Evolutionary conservation across 2,113 vertebrate genomes (phyloP), one percentile per base, ranked within the genome.

Genomic region (Osmerus mordax): DNA sequence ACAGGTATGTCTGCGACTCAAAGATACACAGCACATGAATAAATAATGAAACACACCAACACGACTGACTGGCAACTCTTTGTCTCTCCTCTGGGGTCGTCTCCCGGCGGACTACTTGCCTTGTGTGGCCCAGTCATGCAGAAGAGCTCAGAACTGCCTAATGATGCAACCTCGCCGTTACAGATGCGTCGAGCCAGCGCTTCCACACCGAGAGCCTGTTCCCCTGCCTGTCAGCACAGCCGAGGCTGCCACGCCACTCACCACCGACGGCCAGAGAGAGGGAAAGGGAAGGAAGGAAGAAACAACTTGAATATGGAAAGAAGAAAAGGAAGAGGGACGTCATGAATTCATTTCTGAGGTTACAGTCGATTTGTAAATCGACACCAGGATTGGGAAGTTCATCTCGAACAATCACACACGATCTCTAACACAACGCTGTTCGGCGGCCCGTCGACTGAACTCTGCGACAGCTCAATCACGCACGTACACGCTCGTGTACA

Each of bases 401-500:
- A 21, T 19, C n/a, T 13, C 15, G 58, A 59, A 0, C n/a, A 23
- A 19, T 12, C 19, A 1, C 58, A 11, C 56, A 4, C 6, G 41
- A 11, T 4, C 4, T 36, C 19, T 19, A 11, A 60, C 58, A 2
- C n/a, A 61, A 88, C 91, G 90, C 86, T 90, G 88, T 88, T 88
- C 94, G 94, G 92, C 93, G 88, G 82, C 74, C 87, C 91, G 92
- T 93, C 93, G 90, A 89, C 84, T 90, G 86, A 88, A 88, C 91
- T 93, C 76, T 90, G 90, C 90, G 91, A 64, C 28, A 63, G 21
- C 54, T 21, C 19, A 18, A 36, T 61, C 56, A 23, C 58, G 60
- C 29, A 32, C 16, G 13, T 19, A 69, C 51, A 56, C 53, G 16
- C 67, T 18, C 25, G 29, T 56, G 66, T 29, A 58, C 19, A 60